phyloP scores from a whole-genome alignment of 1,140 invertebrate species.

The Drosophila nikananu region DNA sequence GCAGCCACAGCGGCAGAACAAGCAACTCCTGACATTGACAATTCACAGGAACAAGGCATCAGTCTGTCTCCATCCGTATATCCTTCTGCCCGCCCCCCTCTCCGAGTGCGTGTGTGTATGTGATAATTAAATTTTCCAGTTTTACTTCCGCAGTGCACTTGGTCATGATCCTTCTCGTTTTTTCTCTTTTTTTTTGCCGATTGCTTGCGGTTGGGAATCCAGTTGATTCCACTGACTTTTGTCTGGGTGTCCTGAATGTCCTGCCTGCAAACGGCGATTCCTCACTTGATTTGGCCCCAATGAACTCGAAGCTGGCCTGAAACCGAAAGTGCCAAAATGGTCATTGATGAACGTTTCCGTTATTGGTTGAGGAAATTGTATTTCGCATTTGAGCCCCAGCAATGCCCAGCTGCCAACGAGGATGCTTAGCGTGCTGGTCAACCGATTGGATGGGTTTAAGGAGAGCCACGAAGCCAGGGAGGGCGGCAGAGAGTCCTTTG shows the following conservation, averaged over 20 bases:
- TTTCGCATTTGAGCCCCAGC: conserved; percentile 48
- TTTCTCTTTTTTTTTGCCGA: conserved; percentile 15
- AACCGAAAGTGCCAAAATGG: conserved; percentile 73
- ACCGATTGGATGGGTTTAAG: conserved; percentile 37
- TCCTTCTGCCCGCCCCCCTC: background rate
- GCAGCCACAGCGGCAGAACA: conserved; percentile 24
- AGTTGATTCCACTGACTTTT: conserved; percentile 56
- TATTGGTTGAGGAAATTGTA: conserved; percentile 68
- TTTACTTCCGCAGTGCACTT: conserved; percentile 64
- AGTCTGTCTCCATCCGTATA: conserved; percentile 38
- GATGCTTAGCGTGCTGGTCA: conserved; percentile 47
- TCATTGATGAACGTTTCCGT: conserved; percentile 73
- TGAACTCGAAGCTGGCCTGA: conserved; percentile 61
- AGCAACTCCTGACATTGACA: conserved; percentile 70
- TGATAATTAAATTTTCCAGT: conserved; percentile 78
- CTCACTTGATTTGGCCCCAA: conserved; percentile 62
- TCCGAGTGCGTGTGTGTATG: conserved; percentile 40
- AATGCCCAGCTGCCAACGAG: conserved; percentile 34
- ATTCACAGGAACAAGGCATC: conserved; percentile 68
- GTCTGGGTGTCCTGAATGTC: conserved; percentile 15
- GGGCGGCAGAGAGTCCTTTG: background rate
- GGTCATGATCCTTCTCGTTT: conserved; percentile 14
- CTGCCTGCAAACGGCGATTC: conserved; percentile 25
- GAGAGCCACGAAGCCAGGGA: background rate
- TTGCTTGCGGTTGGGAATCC: conserved; percentile 43